These are phyloP conservation scores for Cricetomys ansorgei DNA, from an alignment of 2,113 vertebrate genomes.

Conservation along the genomic window DNA sequence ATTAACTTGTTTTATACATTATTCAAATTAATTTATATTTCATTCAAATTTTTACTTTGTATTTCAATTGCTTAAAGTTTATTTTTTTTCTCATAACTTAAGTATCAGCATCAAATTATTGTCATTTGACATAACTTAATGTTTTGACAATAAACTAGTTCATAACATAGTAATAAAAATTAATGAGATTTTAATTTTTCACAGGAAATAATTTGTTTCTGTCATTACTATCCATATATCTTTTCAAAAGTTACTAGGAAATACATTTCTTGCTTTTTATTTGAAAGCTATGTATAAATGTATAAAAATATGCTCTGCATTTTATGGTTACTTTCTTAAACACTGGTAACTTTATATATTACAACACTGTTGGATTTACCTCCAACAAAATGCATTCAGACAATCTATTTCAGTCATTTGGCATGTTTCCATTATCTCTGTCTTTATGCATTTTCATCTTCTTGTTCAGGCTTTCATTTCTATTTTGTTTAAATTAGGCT, in stretches of 20 bases:
- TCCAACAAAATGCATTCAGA: not conserved
- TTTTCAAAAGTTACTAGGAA: not conserved
- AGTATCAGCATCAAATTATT: not conserved
- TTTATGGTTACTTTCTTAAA: not conserved
- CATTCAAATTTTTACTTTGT: not conserved
- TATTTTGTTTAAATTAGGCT: not conserved
- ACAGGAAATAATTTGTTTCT: not conserved
- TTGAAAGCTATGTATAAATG: not conserved
- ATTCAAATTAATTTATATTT: not conserved
- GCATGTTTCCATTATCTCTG: not conserved
- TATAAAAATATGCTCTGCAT: not conserved
- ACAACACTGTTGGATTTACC: not conserved
- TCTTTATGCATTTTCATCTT: not conserved
- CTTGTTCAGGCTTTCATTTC: not conserved
- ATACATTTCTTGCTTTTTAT: not conserved
- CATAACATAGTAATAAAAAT: too few species aligned
- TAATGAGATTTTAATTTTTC: not conserved
- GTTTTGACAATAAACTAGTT: not conserved
- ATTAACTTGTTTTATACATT: not conserved
- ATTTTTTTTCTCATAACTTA: not conserved
- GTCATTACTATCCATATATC: not conserved
- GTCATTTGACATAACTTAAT: not conserved
- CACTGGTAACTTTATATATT: not conserved
- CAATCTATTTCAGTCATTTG: not conserved
- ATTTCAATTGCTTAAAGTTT: slow-evolving; percentile 14